phyloP scores from a whole-genome alignment of 2,113 vertebrate genomes.

The Nerophis lumbriciformis region DNA sequence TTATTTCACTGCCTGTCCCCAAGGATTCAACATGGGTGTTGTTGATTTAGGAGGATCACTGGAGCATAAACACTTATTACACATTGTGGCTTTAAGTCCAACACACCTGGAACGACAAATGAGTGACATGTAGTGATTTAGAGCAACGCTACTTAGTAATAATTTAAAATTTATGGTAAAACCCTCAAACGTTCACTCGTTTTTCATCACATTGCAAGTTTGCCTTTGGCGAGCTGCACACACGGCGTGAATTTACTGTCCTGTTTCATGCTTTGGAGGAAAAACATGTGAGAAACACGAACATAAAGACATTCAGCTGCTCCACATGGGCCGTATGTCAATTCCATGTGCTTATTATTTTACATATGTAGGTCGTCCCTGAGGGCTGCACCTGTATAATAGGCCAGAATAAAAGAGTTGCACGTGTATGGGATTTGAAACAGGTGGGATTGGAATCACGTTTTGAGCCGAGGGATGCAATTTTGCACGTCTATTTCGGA shows the following conservation, averaged over 20 bases:
- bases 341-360: not conserved
- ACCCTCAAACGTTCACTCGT: too few relatives aligned
- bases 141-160: not conserved
- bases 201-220: not conserved
- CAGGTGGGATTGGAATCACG: too few relatives aligned
- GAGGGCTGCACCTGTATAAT: not conserved
- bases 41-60: too few relatives aligned
- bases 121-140: not conserved
- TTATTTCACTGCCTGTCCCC: too few relatives aligned
- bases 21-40: too few relatives aligned
- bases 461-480: too few relatives aligned
- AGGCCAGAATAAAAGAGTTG: not conserved
- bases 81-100: not conserved
- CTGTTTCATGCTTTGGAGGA: not conserved
- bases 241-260: not conserved
- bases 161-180: not conserved
- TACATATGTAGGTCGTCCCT: not conserved
- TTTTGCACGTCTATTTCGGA: too few relatives aligned
- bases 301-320: not conserved
- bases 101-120: not conserved
- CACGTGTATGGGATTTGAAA: not conserved
- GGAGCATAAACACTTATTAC: too few relatives aligned
- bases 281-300: not conserved
- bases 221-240: not conserved
- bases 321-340: not conserved